Percentiles rank a stretch among this genome's conserved stretches.
Conservation (phyloP, 2,797 vertebrate species). For the Neoniphon sammara region DNA sequence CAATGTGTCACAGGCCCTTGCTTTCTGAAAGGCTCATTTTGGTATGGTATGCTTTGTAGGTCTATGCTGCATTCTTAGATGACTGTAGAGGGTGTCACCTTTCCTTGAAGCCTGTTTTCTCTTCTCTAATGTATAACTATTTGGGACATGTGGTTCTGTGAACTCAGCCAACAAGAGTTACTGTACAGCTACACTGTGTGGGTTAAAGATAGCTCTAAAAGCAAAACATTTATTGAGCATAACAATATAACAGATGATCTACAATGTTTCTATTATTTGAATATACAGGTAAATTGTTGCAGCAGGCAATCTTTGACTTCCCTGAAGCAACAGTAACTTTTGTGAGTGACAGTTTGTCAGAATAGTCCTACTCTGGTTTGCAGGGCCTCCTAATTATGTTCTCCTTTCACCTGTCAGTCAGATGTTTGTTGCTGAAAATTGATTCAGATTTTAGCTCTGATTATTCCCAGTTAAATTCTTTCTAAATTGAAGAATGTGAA, state of each 20-base stretch:
- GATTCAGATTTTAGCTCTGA: background rate
- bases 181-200: background rate
- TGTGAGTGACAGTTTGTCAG: background rate
- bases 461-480: constrained; percentile 18
- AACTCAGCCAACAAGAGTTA: constrained; percentile 7
- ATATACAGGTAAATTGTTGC: background rate
- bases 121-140: constrained; percentile 8
- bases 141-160: background rate
- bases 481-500: constrained; percentile 28
- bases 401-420: background rate
- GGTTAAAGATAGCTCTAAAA: background rate
- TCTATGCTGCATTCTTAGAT: constrained; percentile 66
- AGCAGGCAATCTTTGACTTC: background rate
- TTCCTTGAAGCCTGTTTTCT: constrained; percentile 26
- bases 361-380: background rate
- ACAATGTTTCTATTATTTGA: background rate
- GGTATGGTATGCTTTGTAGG: constrained; percentile 65
- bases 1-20: constrained; percentile 72
- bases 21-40: constrained; percentile 58
- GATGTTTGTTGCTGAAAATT: constrained; percentile 4
- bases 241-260: background rate
- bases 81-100: constrained; percentile 51
- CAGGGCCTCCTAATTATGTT: background rate
- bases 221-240: background rate
- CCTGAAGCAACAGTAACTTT: constrained; percentile 1